Conservation (phyloP, 2,797 vertebrate species). For the Acipenser oxyrinchus region DNA sequence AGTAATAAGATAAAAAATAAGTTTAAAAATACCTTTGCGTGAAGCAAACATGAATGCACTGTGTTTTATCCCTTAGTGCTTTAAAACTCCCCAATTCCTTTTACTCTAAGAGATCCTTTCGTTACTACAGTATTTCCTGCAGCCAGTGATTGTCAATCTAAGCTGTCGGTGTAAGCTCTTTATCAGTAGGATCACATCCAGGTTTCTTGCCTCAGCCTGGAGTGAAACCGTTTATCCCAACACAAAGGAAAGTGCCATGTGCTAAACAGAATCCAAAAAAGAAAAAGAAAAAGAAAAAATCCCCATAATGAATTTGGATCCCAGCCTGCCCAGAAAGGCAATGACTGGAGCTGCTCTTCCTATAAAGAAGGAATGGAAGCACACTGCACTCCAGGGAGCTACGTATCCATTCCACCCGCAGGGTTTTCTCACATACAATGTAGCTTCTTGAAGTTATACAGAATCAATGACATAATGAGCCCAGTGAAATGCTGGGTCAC, state of each 20-base stretch:
- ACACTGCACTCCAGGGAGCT: conserved; percentile 3
- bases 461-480: background rate
- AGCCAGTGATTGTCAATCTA: too few species aligned
- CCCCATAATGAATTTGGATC: conserved; percentile 8
- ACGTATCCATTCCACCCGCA: conserved; percentile 9
- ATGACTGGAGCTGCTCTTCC: conserved; percentile 8
- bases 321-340: conserved; percentile 2
- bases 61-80: too few species aligned
- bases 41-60: too few species aligned
- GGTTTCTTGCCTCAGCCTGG: conserved; percentile 13
- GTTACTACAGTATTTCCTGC: too few species aligned
- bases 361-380: conserved; percentile 7
- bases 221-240: conserved; percentile 9
- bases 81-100: too few species aligned
- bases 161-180: background rate
- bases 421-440: conserved; percentile 1
- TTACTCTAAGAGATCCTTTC: too few species aligned
- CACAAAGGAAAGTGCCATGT: conserved; percentile 3
- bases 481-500: too few species aligned
- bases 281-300: background rate
- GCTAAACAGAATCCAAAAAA: conserved; percentile 9
- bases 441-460: conserved; percentile 15
- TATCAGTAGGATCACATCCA: conserved; percentile 1
- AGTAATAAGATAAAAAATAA: too few species aligned
- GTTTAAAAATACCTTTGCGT: too few species aligned